These are phyloP conservation scores for Drosophila teissieri DNA, from an alignment of 1,140 invertebrate species.

Conservation along the genomic window DNA sequence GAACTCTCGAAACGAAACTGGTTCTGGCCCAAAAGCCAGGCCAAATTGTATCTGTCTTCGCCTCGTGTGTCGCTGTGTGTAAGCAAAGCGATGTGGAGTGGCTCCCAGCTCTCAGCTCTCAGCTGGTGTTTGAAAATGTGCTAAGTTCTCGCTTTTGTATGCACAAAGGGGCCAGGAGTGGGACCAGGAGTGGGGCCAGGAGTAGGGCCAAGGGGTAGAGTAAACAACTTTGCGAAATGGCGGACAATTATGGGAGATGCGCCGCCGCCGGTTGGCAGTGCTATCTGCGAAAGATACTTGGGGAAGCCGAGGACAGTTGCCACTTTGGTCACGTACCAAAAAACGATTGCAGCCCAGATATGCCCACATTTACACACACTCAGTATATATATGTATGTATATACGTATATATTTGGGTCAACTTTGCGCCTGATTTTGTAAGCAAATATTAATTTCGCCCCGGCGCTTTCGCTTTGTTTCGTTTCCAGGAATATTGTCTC, in stretches of 20 bases:
- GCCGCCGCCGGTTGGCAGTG: constrained; percentile 9
- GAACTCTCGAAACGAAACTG: constrained; percentile 47
- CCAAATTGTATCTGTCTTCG: constrained; percentile 21
- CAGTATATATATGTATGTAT: background rate
- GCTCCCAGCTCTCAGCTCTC: constrained; percentile 43
- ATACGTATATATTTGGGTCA: constrained; percentile 39
- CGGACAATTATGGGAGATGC: constrained; percentile 47
- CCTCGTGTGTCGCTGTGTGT: constrained; percentile 9
- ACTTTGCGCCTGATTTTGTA: constrained; percentile 21
- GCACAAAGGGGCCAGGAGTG: constrained; percentile 51
- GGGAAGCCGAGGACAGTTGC: constrained; percentile 36
- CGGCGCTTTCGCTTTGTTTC: constrained; percentile 20
- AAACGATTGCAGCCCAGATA: constrained; percentile 48
- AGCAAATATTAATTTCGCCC: constrained; percentile 34
- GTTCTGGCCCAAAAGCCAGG: constrained; percentile 36
- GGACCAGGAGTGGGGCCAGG: constrained; percentile 21
- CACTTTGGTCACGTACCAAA: constrained; percentile 53
- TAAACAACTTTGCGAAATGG: constrained; percentile 47
- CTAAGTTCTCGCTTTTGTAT: constrained; percentile 72
- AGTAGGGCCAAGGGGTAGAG: constrained; percentile 14
- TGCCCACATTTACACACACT: background rate
- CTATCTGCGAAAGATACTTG: constrained; percentile 26
- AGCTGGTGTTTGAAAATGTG: constrained; percentile 72
- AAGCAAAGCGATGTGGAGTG: constrained; percentile 2
- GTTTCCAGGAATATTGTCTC: constrained; percentile 84